Percentiles rank a stretch among this genome's conserved stretches.
Evolutionary conservation across 2,888 invertebrate genomes (phyloP).

Genomic region (Thymelicus acteon): DNA sequence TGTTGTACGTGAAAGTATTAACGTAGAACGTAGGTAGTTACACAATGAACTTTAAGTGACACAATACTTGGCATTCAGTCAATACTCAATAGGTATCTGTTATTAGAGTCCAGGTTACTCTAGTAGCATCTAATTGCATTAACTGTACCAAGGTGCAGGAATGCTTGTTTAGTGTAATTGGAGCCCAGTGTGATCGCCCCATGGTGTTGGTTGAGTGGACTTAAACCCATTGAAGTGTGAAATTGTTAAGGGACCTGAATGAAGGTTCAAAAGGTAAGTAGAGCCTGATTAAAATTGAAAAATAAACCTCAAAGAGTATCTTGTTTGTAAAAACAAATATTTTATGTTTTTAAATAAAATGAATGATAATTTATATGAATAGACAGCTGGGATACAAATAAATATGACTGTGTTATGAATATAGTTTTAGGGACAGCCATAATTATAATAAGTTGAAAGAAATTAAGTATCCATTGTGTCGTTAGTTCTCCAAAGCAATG

Average conservation of each 20-base stretch:
- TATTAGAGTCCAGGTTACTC: constrained; percentile 21
- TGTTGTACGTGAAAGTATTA: neutral
- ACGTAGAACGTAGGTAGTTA: constrained; percentile 3
- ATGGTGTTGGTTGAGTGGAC: constrained; percentile 27
- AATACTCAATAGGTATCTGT: constrained; percentile 31
- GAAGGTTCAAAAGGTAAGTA: constrained; percentile 10
- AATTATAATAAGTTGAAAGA: no score
- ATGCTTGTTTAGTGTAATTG: constrained; percentile 27
- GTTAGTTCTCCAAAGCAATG: no score
- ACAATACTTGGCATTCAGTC: constrained; percentile 36
- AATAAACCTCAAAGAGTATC: no score
- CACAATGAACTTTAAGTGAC: constrained; percentile 22
- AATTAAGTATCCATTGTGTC: no score
- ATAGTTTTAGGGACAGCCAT: no score
- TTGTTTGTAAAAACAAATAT: no score
- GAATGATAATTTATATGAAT: no score
- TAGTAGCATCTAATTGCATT: constrained; percentile 31
- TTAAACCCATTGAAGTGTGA: constrained; percentile 22
- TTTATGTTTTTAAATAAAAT: no score
- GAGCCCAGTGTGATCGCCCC: constrained; percentile 26
- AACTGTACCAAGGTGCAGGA: constrained; percentile 10
- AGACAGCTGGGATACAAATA: no score
- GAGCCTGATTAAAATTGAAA: no score
- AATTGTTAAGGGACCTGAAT: constrained; percentile 19
- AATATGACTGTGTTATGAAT: no score